Conservation (phyloP, 2,888 invertebrate species). For the Chelonus formosanus region DNA sequence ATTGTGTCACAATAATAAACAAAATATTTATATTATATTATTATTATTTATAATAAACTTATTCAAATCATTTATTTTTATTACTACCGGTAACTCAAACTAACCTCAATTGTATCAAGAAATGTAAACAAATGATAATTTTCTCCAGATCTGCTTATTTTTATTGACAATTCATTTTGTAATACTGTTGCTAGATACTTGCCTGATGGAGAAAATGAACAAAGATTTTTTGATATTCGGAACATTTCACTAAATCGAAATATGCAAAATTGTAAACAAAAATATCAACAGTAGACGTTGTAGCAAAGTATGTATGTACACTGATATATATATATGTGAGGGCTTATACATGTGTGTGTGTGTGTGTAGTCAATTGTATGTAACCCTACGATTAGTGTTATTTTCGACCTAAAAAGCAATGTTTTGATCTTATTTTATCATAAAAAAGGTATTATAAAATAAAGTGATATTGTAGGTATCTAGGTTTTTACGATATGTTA, state of each 20-base stretch:
- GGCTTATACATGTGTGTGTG: no score
- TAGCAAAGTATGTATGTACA: no score
- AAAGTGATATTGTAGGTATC: no score
- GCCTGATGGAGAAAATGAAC: conserved; percentile 53
- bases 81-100: not conserved
- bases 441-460: no score
- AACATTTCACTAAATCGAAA: conserved; percentile 33
- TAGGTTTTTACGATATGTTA: no score
- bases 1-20: conserved; percentile 11
- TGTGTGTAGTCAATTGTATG: no score
- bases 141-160: conserved; percentile 44
- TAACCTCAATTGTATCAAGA: conserved; percentile 59
- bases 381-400: no score
- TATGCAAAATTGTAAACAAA: no score
- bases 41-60: conserved; percentile 3
- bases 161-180: conserved; percentile 53
- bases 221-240: conserved; percentile 49
- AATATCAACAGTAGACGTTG: no score
- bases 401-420: no score
- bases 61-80: not conserved
- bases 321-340: no score
- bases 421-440: no score
- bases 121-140: conserved; percentile 50
- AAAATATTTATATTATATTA: conserved; percentile 1
- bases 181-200: conserved; percentile 51